Evolutionary conservation across 2,888 invertebrate genomes (phyloP).

Genomic region (Rotaria magnacalcarata): DNA sequence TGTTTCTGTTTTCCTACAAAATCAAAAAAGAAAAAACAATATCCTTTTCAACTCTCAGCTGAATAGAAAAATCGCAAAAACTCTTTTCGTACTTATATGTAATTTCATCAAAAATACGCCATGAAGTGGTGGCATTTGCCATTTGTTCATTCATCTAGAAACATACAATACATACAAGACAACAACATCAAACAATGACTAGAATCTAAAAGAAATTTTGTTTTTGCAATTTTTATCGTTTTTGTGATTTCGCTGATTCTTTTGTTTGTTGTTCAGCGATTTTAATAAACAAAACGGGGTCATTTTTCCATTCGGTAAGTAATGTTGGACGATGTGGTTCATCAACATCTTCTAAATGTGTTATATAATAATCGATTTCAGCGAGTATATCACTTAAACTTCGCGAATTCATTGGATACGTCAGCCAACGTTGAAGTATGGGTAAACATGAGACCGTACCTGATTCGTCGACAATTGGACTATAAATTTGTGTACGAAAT

Average conservation of each 20-base stretch:
- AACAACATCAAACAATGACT: neutral
- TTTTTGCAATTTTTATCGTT: neutral
- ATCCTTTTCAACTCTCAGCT: too few species aligned
- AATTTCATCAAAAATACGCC: slow-evolving; percentile 32
- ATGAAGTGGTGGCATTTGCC: neutral
- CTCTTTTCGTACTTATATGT: neutral
- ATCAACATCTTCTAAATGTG: slow-evolving; percentile 31
- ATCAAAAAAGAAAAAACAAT: neutral
- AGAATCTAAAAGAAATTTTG: neutral
- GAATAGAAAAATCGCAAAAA: too few species aligned
- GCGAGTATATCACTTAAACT: neutral
- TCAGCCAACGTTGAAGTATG: neutral
- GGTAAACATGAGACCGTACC: neutral
- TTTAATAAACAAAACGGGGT: neutral
- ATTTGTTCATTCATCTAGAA: slow-evolving; percentile 23
- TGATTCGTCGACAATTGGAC: neutral
- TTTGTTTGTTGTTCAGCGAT: slow-evolving; percentile 30
- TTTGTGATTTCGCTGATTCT: slow-evolving; percentile 20
- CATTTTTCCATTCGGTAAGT: neutral
- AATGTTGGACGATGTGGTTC: slow-evolving; percentile 11
- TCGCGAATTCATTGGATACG: neutral
- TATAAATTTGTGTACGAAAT: slow-evolving; percentile 27
- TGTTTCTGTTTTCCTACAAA: neutral
- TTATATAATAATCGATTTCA: slow-evolving; percentile 35
- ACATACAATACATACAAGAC: slow-evolving; percentile 12